phyloP scores from a whole-genome alignment of 1,140 invertebrate genomes.

The Melitaea cinxia region DNA sequence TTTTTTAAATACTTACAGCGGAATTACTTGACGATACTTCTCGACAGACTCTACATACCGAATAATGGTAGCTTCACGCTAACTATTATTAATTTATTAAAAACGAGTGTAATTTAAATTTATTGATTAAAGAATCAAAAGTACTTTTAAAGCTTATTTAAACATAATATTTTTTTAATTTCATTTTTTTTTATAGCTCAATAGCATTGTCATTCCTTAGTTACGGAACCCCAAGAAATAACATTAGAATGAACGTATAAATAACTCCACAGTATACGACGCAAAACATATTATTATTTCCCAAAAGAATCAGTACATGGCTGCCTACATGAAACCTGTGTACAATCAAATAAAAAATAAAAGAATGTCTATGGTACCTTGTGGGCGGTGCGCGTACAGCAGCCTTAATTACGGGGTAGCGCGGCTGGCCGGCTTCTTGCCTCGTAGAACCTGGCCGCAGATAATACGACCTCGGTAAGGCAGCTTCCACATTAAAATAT shows the following conservation, averaged over 20 bases:
- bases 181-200: no score
- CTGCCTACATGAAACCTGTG: constrained; percentile 42
- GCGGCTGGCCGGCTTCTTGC: constrained; percentile 39
- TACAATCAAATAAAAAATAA: constrained; percentile 42
- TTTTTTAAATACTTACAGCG: no score
- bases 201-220: no score
- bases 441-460: constrained; percentile 31
- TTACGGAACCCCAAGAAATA: constrained; percentile 1
- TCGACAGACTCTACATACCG: no score
- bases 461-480: constrained; percentile 27
- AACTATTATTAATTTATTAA: no score
- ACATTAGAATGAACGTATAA: constrained; percentile 15
- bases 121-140: no score
- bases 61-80: no score
- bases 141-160: no score
- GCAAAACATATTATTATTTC: constrained; percentile 36
- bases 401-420: constrained; percentile 47
- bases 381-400: constrained; percentile 45
- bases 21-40: no score
- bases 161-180: no score
- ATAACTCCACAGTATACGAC: constrained; percentile 21
- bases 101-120: no score
- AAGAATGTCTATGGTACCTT: constrained; percentile 42
- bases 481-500: not conserved
- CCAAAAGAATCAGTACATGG: constrained; percentile 40